Base-by-base conservation (phyloP, 2,797 vertebrate genomes). In the Lithobates sylvaticus region DNA sequence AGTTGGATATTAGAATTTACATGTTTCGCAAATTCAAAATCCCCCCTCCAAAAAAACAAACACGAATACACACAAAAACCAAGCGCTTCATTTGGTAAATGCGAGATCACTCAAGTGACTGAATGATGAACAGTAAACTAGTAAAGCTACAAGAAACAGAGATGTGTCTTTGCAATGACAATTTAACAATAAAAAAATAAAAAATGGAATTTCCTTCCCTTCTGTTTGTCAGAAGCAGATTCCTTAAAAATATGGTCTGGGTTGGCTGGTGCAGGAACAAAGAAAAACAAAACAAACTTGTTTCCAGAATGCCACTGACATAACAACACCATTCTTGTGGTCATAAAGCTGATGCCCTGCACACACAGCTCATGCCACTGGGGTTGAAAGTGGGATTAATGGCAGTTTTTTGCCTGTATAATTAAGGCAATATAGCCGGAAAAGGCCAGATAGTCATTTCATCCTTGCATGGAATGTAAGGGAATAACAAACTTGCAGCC, bases 401-500 rank as follows among this genome's bases (percentile, higher is more conserved):
- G 39, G 67, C 80, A 54, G 67, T 39, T 72, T 27, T 83, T 68
- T 83, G 76, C 85, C 69, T 47, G 39, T 61, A 34, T 36, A 47
- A 10, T 42, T 73, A 74, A 83, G 81, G 81, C 76, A 68, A 16
- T 68, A 69, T 81, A 76, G 79, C 84, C 86, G 84, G 84, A 83
- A 84, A 79, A 85, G 75, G 74, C 36, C 16, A 47, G 42, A 21
- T 78, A 74, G 80, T 84, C 87, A 86, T 44, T 16, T 68, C 42
- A 68, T 50, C 29, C 65, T 68, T 96, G 99, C 36, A 96, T 95
- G 21, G 96, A 97, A 88, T 99, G 98, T 88, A 99, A 90, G 0
- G 98, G 98, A 89, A 99, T 98, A 91, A 99, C 97, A 0, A 99
- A 99, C 90, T 99, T 99, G 94, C 97, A 98, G 84, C 98, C 98